Evolutionary conservation across 2,113 vertebrate species (phyloP), one percentile per base, ranked within the genome.

Genomic region (Vidua chalybeata): DNA sequence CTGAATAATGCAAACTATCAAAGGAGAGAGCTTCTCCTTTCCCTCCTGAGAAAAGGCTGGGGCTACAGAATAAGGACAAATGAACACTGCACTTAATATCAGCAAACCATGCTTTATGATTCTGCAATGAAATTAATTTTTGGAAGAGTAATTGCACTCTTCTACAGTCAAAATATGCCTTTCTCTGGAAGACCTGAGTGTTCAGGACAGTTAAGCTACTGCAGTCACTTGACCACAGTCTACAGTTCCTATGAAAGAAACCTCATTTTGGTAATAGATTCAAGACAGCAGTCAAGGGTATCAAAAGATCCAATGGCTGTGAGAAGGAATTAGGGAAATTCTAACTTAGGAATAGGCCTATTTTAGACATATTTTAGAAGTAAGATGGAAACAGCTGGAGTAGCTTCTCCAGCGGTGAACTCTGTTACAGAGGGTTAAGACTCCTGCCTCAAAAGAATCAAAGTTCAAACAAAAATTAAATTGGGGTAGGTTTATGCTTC

Each of bases 401-500:
- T 45, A 75, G 39, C 27, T 84, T 46, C 90, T 90, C 35, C 39
- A 30, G 30, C n/a, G n/a, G 39, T 86, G 68, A 86, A 39, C 55
- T 66, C 37, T 61, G 20, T 81, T 80, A 66, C 11, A 83, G 75
- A 74, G 41, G 51, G 67, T 88, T 88, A 93, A 88, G 75, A 62
- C 54, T 88, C 41, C 17, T 62, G 24, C 15, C 78, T 87, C 58
- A 76, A 61, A 87, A 62, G 55, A 81, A 43, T 55, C 15, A 16
- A 58, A 90, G 68, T 83, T 93, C 86, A 92, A 92, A 78, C 3
- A 84, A 75, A 92, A 90, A 86, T 67, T 67, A 75, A 88, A 92
- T 71, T 48, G 59, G 35, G 43, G 31, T 52, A 93, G 27, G 62
- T 84, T 94, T 71, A 92, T 0, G 15, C 83, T 92, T 2, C 21